Conservation (phyloP, 2,888 invertebrate genomes). For the Biston betularia region DNA sequence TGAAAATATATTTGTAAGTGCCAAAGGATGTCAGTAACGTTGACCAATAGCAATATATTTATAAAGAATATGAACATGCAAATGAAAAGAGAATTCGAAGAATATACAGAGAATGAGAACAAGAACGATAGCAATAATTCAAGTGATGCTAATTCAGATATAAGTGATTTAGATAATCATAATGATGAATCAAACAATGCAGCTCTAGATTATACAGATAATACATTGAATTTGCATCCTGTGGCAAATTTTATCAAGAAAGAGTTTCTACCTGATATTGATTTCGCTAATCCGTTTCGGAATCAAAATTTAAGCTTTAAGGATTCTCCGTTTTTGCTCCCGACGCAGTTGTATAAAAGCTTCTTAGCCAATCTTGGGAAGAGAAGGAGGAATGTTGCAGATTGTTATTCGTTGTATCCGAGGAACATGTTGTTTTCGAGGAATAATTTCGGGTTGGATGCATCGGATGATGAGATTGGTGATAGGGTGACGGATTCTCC, state of each 20-base stretch:
- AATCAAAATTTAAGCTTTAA: slow-evolving; percentile 76
- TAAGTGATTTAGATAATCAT: slow-evolving; percentile 76
- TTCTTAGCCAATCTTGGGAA: slow-evolving; percentile 88
- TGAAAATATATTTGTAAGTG: slow-evolving; percentile 63
- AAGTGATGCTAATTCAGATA: slow-evolving; percentile 76
- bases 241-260: slow-evolving; percentile 83
- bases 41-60: slow-evolving; percentile 73
- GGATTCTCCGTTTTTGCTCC: slow-evolving; percentile 88
- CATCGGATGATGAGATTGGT: slow-evolving; percentile 78
- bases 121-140: slow-evolving; percentile 75
- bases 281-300: slow-evolving; percentile 77
- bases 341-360: slow-evolving; percentile 92
- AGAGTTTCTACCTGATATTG: slow-evolving; percentile 80
- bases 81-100: slow-evolving; percentile 80
- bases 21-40: slow-evolving; percentile 75
- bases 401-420: slow-evolving; percentile 79
- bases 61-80: slow-evolving; percentile 77
- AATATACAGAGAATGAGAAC: slow-evolving; percentile 67
- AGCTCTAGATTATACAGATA: slow-evolving; percentile 77
- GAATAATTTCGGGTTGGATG: slow-evolving; percentile 74
- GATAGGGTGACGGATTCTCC: slow-evolving; percentile 78
- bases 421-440: slow-evolving; percentile 84
- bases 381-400: slow-evolving; percentile 76
- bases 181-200: slow-evolving; percentile 64
- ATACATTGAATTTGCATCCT: slow-evolving; percentile 72